Evolutionary conservation across 2,797 vertebrate genomes (phyloP).

Genomic region (Hydrophis major): DNA sequence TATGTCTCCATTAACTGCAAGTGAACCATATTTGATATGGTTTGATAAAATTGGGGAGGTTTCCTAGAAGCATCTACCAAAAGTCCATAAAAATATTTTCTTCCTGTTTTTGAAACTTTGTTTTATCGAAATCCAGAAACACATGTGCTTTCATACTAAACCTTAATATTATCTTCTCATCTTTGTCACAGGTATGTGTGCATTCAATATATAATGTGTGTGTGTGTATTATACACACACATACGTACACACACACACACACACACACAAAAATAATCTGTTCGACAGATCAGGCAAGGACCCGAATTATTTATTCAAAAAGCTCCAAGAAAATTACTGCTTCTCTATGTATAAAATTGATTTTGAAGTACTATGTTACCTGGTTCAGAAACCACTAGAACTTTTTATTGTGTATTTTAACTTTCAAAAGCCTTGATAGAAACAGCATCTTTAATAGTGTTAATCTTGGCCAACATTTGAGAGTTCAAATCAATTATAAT

Average conservation of each 20-base stretch:
- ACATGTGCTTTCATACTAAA: constrained; percentile 29
- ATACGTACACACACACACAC: too few species aligned
- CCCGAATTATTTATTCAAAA: neutral
- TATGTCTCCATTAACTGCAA: constrained; percentile 9
- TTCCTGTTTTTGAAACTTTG: constrained; percentile 15
- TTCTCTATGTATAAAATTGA: neutral
- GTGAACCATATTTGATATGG: constrained; percentile 28
- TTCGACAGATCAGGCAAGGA: constrained; percentile 1
- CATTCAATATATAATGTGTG: constrained; percentile 1
- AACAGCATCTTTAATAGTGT: neutral
- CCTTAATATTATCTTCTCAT: constrained; percentile 41
- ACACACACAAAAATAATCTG: too few species aligned
- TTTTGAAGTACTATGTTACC: neutral
- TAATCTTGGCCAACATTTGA: neutral
- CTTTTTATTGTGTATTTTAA: constrained; percentile 19
- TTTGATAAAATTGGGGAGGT: constrained; percentile 33
- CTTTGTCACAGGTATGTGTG: constrained; percentile 58
- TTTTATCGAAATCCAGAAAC: constrained; percentile 48
- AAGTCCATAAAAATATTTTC: constrained; percentile 40
- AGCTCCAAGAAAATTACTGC: neutral
- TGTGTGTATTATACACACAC: neutral
- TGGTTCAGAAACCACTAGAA: neutral
- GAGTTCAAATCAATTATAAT: neutral
- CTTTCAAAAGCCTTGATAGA: neutral
- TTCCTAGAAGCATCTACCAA: constrained; percentile 38